phyloP scores from a whole-genome alignment of 2,797 vertebrate species.

The Champsocephalus esox region DNA sequence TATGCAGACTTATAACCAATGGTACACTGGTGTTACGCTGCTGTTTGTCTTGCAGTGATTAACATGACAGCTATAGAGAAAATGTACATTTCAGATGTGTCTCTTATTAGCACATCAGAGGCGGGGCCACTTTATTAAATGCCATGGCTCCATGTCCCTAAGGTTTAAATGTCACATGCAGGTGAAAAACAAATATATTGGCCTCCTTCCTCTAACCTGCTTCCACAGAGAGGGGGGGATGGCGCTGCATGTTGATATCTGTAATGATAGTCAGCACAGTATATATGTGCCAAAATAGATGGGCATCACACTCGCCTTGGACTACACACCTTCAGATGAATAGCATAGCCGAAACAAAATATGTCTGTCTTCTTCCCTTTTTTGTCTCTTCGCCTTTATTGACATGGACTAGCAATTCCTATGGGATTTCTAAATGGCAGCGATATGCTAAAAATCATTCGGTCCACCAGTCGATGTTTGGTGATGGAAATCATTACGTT shows the following conservation, averaged over 20 bases:
- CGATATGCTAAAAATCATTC: constrained; percentile 32
- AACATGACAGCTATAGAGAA: constrained; percentile 24
- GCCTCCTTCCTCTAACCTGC: constrained; percentile 39
- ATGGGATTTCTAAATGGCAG: constrained; percentile 41
- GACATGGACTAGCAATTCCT: constrained; percentile 49
- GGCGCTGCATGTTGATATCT: constrained; percentile 60
- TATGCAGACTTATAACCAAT: not conserved
- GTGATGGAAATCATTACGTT: constrained; percentile 26
- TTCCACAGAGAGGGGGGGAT: constrained; percentile 39
- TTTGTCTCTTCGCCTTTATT: constrained; percentile 56
- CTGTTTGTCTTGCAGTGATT: constrained; percentile 17
- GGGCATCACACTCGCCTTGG: constrained; percentile 53
- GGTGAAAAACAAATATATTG: constrained; percentile 67
- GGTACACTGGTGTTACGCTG: constrained; percentile 1
- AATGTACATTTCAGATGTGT: constrained; percentile 40
- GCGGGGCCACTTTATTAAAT: constrained; percentile 12
- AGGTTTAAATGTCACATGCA: constrained; percentile 46
- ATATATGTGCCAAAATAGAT: constrained; percentile 33
- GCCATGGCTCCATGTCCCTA: constrained; percentile 31
- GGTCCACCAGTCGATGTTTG: constrained; percentile 12
- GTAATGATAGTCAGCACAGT: constrained; percentile 55
- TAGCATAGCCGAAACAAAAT: constrained; percentile 56
- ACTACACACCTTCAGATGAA: constrained; percentile 41
- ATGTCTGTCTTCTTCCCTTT: constrained; percentile 19
- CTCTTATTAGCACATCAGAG: constrained; percentile 49